These are phyloP conservation scores for Apodemia duryi DNA, from an alignment of 2,888 invertebrate species.

Conservation along the genomic window DNA sequence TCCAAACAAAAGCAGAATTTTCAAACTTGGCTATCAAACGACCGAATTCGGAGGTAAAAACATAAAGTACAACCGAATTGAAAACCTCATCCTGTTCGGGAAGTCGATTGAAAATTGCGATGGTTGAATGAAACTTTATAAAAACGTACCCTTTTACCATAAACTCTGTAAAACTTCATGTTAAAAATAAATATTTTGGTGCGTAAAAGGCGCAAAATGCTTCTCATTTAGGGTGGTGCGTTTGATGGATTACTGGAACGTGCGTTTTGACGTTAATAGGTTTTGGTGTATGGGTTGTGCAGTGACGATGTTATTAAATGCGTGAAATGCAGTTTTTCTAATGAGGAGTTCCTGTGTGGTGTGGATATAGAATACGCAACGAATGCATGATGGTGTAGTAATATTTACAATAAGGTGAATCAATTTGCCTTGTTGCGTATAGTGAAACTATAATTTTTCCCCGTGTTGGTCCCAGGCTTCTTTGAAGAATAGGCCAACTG, in stretches of 20 bases:
- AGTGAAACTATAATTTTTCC: too few species aligned
- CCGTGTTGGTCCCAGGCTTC: too few species aligned
- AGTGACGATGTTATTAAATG: constrained; percentile 70
- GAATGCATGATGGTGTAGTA: constrained; percentile 42
- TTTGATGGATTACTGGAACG: constrained; percentile 61
- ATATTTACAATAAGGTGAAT: constrained; percentile 1
- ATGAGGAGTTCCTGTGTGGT: constrained; percentile 40
- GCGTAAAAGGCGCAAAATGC: constrained; percentile 30
- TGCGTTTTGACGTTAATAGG: constrained; percentile 69
- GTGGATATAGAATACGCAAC: constrained; percentile 18
- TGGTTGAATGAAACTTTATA: neutral
- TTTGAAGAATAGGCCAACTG: too few species aligned
- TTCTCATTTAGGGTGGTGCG: constrained; percentile 34
- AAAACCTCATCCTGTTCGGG: too few species aligned
- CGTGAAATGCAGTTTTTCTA: constrained; percentile 75
- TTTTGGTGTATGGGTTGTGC: constrained; percentile 58
- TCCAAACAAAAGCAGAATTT: too few species aligned
- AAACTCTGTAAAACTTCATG: neutral
- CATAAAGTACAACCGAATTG: too few species aligned
- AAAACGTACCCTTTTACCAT: neutral
- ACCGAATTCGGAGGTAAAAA: too few species aligned
- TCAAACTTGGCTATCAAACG: too few species aligned
- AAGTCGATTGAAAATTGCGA: neutral
- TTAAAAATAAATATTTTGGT: constrained; percentile 22
- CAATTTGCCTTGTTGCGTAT: neutral